phyloP scores from a whole-genome alignment of 2,888 invertebrate genomes.

The Zootermopsis nevadensis region DNA sequence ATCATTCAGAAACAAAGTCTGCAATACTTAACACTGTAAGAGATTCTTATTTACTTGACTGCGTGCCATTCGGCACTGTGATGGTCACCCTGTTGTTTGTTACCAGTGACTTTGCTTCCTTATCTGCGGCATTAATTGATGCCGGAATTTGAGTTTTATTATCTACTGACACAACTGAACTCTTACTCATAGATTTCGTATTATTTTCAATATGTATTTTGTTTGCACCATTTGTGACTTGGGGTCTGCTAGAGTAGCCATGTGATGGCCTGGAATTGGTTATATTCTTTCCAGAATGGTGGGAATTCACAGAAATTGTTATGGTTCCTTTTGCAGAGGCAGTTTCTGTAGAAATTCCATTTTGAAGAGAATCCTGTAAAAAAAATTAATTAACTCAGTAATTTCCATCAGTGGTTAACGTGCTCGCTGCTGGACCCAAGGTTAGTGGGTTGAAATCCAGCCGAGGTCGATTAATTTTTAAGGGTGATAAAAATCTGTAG shows the following conservation, averaged over 20 bases:
- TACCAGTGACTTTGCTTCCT: conserved; percentile 55
- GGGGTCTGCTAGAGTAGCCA: background rate
- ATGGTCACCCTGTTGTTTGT: conserved; percentile 61
- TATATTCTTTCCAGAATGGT: conserved; percentile 20
- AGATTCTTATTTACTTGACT: conserved; percentile 20
- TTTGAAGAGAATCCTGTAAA: conserved; percentile 22
- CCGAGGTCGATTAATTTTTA: no score
- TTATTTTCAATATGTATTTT: background rate
- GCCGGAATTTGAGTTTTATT: conserved; percentile 15
- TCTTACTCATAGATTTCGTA: conserved; percentile 14
- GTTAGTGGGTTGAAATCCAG: no score
- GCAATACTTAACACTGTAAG: background rate
- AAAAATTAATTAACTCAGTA: background rate
- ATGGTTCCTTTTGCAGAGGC: conserved; percentile 46
- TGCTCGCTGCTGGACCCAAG: no score
- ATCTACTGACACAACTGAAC: background rate
- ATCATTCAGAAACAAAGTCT: background rate
- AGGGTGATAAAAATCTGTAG: no score
- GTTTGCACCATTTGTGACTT: background rate
- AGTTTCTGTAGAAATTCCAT: conserved; percentile 20
- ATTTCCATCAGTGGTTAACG: no score
- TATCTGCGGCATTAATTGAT: conserved; percentile 44
- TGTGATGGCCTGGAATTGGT: background rate
- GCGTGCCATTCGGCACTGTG: conserved; percentile 55
- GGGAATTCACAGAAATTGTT: conserved; percentile 46